Evolutionary conservation across 2,888 invertebrate species (phyloP), one percentile per base, ranked within the genome.

Genomic region (Lottia scabra): DNA sequence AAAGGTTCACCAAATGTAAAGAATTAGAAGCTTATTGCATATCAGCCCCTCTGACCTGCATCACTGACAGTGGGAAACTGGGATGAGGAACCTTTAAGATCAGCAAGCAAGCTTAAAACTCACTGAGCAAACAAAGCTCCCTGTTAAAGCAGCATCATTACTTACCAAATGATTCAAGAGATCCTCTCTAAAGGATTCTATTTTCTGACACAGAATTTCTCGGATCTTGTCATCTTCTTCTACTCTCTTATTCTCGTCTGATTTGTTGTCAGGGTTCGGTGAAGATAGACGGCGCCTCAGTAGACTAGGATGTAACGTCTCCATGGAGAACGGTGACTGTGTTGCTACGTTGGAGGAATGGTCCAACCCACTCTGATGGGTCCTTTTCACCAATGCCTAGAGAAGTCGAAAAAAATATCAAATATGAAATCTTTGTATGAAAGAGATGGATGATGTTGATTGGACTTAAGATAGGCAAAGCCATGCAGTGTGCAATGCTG

Each of bases 241-340:
- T 27, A 78, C 78, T 19, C 75, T 80, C 69, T 85, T 86, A 67
- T 79, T 78, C 45, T 75, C 77, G 64, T 81, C 82, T 3, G 73
- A 74, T 68, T 83, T 83, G 19, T 81, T 83, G 26, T 81, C 74
- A 6, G 81, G 79, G 16, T 81, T 79, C 3, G 89, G 88, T 48
- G 93, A 92, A 0, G 93, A 93, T 0, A 93, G 90, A 48, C 93
- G 90, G 56, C 93, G 91, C 30, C 94, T 90, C 26, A 93, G 90
- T 0, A 93, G 92, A 81, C 92, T 92, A 80, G 92, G 92, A 64
- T 92, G 85, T 78, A 92, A 90, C 65, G 91, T 91, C 75, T 92
- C 92, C 69, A 88, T 90, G 1, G 91, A 90, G 83, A 90, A 91
- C 8, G 90, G 90, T 3, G 90, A 89, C 26, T 88, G 85, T 16